phyloP scores from a whole-genome alignment of 2,797 vertebrate genomes.

The Dendrocincla tyrannina region DNA sequence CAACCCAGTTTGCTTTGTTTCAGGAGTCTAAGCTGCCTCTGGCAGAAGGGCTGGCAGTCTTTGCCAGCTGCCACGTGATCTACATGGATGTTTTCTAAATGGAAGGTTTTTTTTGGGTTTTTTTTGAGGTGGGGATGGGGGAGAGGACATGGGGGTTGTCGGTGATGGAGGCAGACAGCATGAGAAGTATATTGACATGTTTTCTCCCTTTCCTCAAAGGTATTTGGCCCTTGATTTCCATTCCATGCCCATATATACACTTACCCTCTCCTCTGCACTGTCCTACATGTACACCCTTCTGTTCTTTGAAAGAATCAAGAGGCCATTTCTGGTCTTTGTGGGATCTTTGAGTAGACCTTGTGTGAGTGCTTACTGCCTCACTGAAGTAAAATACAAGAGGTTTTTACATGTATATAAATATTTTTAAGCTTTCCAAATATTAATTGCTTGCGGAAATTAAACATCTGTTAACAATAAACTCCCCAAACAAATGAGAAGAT shows the following conservation, averaged over 20 bases:
- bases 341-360: neutral
- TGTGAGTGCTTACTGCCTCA: neutral
- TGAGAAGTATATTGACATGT: neutral
- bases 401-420: neutral
- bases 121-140: neutral
- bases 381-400: neutral
- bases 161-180: neutral
- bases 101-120: neutral
- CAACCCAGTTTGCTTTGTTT: constrained; percentile 40
- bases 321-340: neutral
- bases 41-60: neutral
- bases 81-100: neutral
- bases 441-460: constrained; percentile 17
- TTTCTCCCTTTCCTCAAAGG: neutral
- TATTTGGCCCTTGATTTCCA: neutral
- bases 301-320: neutral
- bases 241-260: neutral
- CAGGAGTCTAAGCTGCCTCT: neutral
- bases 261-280: neutral
- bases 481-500: neutral
- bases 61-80: constrained; percentile 19
- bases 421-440: constrained; percentile 32
- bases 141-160: neutral
- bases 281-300: neutral
- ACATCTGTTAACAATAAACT: constrained; percentile 41